A percentile compares a stretch with the other conserved stretches of the same genome.
phyloP scores from a whole-genome alignment of 2,113 vertebrate species.

The Dicaeum eximium region DNA sequence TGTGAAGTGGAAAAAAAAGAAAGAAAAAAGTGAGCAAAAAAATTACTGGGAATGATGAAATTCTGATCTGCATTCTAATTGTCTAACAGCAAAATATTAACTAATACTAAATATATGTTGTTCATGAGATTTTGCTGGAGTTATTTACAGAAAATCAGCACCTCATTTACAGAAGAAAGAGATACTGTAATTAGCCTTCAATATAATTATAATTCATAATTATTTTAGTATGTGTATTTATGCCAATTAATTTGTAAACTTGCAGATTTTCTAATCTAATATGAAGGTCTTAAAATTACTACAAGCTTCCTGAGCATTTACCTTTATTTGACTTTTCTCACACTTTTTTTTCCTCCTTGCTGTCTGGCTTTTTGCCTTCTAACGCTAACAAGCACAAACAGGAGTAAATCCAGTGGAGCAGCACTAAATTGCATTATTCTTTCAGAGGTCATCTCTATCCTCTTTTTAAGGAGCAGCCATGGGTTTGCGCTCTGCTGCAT shows the following conservation, averaged over 20 bases:
- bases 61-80: background rate
- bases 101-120: background rate
- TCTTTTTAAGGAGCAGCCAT: background rate
- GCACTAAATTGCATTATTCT: background rate
- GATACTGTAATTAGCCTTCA: background rate
- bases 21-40: background rate
- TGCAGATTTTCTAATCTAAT: background rate
- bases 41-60: background rate
- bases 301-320: background rate
- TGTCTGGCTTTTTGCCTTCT: background rate
- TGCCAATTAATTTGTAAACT: background rate
- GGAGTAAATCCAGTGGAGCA: background rate
- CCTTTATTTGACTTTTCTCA: background rate
- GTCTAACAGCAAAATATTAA: background rate
- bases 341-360: background rate
- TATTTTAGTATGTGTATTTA: background rate
- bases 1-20: background rate
- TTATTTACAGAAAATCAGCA: background rate
- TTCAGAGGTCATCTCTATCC: background rate
- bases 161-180: background rate
- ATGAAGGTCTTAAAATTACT: background rate
- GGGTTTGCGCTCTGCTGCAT: background rate
- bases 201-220: background rate
- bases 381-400: background rate
- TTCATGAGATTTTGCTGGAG: background rate